Conservation (phyloP, 2,888 invertebrate species). For the Meghimatium bilineatum region DNA sequence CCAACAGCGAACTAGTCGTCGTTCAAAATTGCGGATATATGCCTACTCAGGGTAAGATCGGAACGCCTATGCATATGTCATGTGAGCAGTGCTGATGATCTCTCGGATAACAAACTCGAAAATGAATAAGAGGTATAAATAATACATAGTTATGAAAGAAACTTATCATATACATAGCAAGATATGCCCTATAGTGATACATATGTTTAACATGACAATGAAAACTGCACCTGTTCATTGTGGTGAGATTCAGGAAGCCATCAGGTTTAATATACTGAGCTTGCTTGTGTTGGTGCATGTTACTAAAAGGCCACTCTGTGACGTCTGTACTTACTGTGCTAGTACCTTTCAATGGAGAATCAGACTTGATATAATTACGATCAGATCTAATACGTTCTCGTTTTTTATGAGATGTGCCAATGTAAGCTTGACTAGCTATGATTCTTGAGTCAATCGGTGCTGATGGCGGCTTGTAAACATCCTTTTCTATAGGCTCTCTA, state of each 20-base stretch:
- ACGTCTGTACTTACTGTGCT: conserved; percentile 58
- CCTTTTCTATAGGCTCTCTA: conserved; percentile 40
- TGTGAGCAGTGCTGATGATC: too few relatives aligned
- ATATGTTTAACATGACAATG: too few relatives aligned
- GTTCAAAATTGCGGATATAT: too few relatives aligned
- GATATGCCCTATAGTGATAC: too few relatives aligned
- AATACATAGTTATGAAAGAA: too few relatives aligned
- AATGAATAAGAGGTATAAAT: too few relatives aligned
- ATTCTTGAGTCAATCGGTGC: conserved; percentile 45
- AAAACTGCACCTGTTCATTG: conserved; percentile 57
- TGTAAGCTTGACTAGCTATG: conserved; percentile 65
- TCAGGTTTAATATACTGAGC: conserved; percentile 61
- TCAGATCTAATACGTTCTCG: conserved; percentile 71
- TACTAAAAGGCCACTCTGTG: conserved; percentile 55
- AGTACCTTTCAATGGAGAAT: conserved; percentile 54
- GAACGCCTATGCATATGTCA: too few relatives aligned
- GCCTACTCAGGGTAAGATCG: too few relatives aligned
- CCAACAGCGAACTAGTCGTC: too few relatives aligned
- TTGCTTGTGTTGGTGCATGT: conserved; percentile 36
- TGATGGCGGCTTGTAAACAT: conserved; percentile 35
- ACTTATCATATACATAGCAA: too few relatives aligned
- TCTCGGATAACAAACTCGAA: too few relatives aligned
- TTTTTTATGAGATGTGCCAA: conserved; percentile 58
- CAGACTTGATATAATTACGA: conserved; percentile 33
- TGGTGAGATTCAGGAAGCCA: conserved; percentile 68